phyloP scores from a whole-genome alignment of 2,797 vertebrate genomes.

The Pseudocheirus occidentalis region DNA sequence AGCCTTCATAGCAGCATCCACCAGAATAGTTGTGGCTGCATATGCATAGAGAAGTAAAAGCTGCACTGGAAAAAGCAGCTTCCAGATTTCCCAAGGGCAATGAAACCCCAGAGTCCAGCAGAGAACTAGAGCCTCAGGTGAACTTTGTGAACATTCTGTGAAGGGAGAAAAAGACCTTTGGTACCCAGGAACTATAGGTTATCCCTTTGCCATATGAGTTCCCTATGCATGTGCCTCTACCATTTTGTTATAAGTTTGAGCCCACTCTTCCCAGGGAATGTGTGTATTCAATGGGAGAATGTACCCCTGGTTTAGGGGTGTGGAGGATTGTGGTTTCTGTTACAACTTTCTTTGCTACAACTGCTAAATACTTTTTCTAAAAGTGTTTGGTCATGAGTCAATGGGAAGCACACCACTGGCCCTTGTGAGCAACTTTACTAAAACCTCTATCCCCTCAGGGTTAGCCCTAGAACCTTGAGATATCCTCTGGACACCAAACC shows the following conservation, averaged over 20 bases:
- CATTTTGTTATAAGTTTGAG: neutral
- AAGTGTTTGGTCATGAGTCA: neutral
- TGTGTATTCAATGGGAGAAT: neutral
- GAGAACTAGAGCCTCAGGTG: neutral
- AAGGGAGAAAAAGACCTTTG: neutral
- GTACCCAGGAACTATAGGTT: neutral
- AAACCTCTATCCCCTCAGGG: neutral
- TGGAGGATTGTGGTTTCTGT: neutral
- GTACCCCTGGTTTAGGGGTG: neutral
- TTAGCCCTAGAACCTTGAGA: neutral
- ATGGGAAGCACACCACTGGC: neutral
- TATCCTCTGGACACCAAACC: neutral
- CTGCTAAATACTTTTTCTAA: neutral
- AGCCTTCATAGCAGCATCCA: neutral
- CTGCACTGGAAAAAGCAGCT: neutral
- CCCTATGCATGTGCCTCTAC: neutral
- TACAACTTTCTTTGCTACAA: neutral
- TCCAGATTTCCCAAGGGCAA: neutral
- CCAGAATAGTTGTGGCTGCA: neutral
- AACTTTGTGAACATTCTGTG: neutral
- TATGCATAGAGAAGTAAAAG: neutral
- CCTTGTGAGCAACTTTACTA: neutral
- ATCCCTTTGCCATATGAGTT: neutral
- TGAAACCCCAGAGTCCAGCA: neutral
- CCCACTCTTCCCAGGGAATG: neutral